Conservation (phyloP, 2,888 invertebrate genomes). For the Cataglyphis altisquamis region DNA sequence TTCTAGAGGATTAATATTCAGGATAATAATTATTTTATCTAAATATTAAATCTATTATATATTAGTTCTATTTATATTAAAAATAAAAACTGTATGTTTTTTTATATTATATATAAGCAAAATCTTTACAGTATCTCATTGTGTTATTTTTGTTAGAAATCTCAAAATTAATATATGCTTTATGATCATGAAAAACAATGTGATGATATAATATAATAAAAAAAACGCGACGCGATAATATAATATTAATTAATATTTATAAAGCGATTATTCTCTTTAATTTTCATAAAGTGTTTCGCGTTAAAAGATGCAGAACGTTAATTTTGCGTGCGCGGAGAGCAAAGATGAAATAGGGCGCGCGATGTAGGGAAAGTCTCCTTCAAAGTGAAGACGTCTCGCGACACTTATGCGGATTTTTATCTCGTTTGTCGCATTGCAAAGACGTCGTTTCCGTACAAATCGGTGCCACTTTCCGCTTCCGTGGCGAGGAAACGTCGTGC, state of each 20-base stretch:
- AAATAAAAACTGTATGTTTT: background rate
- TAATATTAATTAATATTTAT: slow-evolving; percentile 14
- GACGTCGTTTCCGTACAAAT: slow-evolving; percentile 45
- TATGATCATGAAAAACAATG: background rate
- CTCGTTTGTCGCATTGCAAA: slow-evolving; percentile 10
- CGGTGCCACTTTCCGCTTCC: slow-evolving; percentile 48
- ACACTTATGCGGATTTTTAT: slow-evolving; percentile 17
- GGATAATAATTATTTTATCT: background rate
- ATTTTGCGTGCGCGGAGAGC: background rate
- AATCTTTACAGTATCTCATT: background rate
- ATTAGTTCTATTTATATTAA: background rate
- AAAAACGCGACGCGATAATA: background rate
- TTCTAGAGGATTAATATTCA: background rate
- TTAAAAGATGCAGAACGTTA: background rate
- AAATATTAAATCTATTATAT: too few species aligned
- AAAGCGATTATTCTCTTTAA: background rate
- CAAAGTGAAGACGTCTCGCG: slow-evolving; percentile 4
- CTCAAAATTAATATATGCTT: background rate
- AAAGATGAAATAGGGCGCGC: background rate
- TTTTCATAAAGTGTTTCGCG: background rate
- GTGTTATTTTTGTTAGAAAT: background rate
- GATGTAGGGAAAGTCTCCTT: slow-evolving; percentile 16
- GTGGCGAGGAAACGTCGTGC: slow-evolving; percentile 40
- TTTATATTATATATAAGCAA: background rate
- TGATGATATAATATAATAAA: background rate